Percentiles rank a stretch among this genome's conserved stretches.
Evolutionary conservation across 1,140 invertebrate species (phyloP).

Genomic region (Palaemon carinicauda): DNA sequence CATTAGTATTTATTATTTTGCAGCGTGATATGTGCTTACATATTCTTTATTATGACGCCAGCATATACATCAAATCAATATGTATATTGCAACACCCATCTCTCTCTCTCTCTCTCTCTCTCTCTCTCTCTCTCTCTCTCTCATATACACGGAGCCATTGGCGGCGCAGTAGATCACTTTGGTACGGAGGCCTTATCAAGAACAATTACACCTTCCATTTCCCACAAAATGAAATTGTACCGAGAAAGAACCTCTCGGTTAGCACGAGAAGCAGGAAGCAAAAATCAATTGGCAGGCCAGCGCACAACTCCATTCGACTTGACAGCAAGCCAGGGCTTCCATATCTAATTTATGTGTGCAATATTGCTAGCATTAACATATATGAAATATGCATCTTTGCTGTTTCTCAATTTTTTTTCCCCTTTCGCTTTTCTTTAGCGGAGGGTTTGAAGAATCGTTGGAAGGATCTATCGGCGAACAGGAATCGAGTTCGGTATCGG

Average conservation of each 20-base stretch:
- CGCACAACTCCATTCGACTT: slow-evolving; percentile 46
- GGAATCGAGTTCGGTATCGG: too few relatives aligned
- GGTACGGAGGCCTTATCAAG: not conserved
- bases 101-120: not conserved
- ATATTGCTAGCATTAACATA: slow-evolving; percentile 50
- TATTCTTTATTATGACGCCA: not conserved
- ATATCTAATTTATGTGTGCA: slow-evolving; percentile 55
- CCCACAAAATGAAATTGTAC: slow-evolving; percentile 49
- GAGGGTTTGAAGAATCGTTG: too few relatives aligned
- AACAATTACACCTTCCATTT: slow-evolving; percentile 42
- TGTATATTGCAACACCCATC: not conserved
- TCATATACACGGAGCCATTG: not conserved
- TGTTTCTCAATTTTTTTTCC: not conserved
- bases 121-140: not conserved
- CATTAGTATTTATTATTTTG: too few relatives aligned
- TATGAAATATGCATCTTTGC: slow-evolving; percentile 46
- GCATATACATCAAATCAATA: too few relatives aligned
- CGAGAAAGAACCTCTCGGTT: not conserved
- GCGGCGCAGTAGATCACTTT: too few relatives aligned
- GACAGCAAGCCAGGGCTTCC: slow-evolving; percentile 31
- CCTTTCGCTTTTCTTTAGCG: not conserved
- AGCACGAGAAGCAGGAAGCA: not conserved
- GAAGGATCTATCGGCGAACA: too few relatives aligned
- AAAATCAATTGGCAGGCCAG: slow-evolving; percentile 42
- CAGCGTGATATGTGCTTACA: too few relatives aligned